Conservation (phyloP, 2,888 invertebrate genomes). For the Aspidapion aeneum region DNA sequence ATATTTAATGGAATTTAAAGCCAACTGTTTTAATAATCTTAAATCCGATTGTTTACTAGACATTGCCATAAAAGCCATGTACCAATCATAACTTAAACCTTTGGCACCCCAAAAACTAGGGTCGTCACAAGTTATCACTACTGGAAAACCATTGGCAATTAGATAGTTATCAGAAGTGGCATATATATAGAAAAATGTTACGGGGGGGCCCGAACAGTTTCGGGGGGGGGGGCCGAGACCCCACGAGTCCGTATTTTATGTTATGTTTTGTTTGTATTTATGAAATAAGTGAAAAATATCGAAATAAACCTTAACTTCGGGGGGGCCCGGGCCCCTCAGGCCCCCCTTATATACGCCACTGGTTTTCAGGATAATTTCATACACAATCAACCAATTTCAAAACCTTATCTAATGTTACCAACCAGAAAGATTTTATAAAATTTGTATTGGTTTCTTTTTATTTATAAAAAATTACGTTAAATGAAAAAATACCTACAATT, state of each 20-base stretch:
- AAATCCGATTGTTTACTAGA: conserved; percentile 61
- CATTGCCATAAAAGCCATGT: conserved; percentile 72
- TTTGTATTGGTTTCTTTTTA: too few relatives aligned
- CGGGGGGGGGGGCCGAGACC: conserved; percentile 65
- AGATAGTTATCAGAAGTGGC: conserved; percentile 74
- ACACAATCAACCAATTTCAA: conserved; percentile 66
- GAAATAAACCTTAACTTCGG: too few relatives aligned
- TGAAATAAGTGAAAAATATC: too few relatives aligned
- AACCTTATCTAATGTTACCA: conserved; percentile 69
- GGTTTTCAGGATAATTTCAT: conserved; percentile 70
- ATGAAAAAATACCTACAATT: too few relatives aligned
- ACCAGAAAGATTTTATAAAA: too few relatives aligned
- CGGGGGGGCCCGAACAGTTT: conserved; percentile 77
- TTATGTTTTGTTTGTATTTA: too few relatives aligned
- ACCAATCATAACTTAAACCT: conserved; percentile 72
- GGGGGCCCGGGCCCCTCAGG: conserved; percentile 73
- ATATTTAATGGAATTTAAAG: conserved; percentile 68
- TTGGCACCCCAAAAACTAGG: conserved; percentile 71
- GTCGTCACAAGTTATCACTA: conserved; percentile 74
- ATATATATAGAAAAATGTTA: conserved; percentile 70
- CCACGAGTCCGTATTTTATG: too few relatives aligned
- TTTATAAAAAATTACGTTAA: too few relatives aligned
- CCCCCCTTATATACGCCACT: conserved; percentile 60
- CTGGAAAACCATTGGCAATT: conserved; percentile 69
- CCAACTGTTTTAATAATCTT: conserved; percentile 67